phyloP scores from a whole-genome alignment of 2,888 invertebrate genomes.

The Plusia festucae region DNA sequence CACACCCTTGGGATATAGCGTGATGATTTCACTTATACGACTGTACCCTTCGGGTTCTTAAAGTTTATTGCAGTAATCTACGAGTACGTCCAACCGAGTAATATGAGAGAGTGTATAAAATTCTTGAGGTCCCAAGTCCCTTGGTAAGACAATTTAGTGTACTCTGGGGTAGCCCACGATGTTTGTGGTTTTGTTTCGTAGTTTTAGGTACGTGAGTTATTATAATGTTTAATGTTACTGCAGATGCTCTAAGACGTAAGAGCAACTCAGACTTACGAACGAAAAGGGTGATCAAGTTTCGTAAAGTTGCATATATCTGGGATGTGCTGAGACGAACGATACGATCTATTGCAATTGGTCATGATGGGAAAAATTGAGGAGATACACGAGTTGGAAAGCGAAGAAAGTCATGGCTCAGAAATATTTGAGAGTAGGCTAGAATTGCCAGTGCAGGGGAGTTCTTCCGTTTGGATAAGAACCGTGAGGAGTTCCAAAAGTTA shows the following conservation, averaged over 20 bases:
- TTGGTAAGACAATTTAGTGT: conserved; percentile 41
- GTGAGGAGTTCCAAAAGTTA: no score
- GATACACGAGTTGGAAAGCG: no score
- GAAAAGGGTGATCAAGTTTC: no score
- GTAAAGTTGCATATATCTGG: no score
- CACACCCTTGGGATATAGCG: conserved; percentile 35
- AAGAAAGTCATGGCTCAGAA: no score
- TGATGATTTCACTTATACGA: conserved; percentile 53
- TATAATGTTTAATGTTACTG: background rate
- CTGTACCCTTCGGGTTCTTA: conserved; percentile 46
- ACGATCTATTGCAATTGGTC: no score
- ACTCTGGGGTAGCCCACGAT: conserved; percentile 46
- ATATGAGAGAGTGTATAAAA: conserved; percentile 53
- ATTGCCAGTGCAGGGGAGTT: no score
- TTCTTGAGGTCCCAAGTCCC: conserved; percentile 43
- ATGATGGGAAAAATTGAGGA: no score
- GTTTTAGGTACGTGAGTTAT: conserved; percentile 10
- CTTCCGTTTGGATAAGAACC: no score
- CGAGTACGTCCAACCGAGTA: conserved; percentile 35
- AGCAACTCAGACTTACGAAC: background rate
- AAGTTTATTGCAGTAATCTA: conserved; percentile 59
- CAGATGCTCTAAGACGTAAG: background rate
- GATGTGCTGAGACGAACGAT: no score
- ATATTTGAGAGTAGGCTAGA: no score
- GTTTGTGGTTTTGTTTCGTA: conserved; percentile 29